phyloP scores from a whole-genome alignment of 35 echinoderm and acorn worm species.

The Apostichopus japonicus region DNA sequence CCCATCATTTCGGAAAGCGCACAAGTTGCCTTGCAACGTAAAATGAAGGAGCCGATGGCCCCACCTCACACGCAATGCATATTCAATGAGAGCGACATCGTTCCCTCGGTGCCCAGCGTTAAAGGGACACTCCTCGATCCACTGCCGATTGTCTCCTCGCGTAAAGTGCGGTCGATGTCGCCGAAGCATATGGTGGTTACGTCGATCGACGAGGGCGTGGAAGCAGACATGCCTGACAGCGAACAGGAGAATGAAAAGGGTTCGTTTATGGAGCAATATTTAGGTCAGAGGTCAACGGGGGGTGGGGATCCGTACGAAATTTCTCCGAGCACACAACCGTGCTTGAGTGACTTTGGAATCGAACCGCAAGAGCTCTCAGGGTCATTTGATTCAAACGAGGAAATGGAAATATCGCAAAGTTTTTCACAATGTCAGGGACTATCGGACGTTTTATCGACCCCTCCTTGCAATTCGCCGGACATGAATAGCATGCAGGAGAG shows the following conservation, averaged over 20 bases:
- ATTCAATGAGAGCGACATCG: conserved; percentile 79
- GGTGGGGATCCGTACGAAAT: conserved; percentile 81
- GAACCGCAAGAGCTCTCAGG: conserved; percentile 93
- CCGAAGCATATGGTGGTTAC: conserved; percentile 97
- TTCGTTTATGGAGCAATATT: conserved; percentile 68
- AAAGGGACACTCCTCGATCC: conserved; percentile 82
- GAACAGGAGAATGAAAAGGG: conserved; percentile 74
- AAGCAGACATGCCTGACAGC: conserved; percentile 90
- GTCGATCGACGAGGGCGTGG: conserved; percentile 93
- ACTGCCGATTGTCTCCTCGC: conserved; percentile 62
- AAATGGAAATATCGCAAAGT: conserved; percentile 96
- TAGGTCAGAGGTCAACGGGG: conserved; percentile 52
- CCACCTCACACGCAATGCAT: conserved; percentile 61
- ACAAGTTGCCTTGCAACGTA: conserved; percentile 76
- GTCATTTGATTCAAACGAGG: conserved; percentile 95
- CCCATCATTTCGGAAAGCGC: conserved; percentile 64
- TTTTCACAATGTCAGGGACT: conserved; percentile 77
- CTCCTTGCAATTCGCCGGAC: conserved; percentile 93
- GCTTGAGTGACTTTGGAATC: conserved; percentile 94
- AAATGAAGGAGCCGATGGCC: conserved; percentile 68
- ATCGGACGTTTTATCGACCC: conserved; percentile 56
- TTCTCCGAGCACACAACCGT: conserved; percentile 74
- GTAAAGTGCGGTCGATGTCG: conserved; percentile 84
- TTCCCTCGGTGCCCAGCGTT: conserved; percentile 70
- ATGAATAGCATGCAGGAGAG: conserved; percentile 68